Percentiles rank a stretch among this genome's conserved stretches.
These are phyloP conservation scores for Melangyna quadrimaculata DNA, from an alignment of 2,888 invertebrate genomes.

Conservation along the genomic window DNA sequence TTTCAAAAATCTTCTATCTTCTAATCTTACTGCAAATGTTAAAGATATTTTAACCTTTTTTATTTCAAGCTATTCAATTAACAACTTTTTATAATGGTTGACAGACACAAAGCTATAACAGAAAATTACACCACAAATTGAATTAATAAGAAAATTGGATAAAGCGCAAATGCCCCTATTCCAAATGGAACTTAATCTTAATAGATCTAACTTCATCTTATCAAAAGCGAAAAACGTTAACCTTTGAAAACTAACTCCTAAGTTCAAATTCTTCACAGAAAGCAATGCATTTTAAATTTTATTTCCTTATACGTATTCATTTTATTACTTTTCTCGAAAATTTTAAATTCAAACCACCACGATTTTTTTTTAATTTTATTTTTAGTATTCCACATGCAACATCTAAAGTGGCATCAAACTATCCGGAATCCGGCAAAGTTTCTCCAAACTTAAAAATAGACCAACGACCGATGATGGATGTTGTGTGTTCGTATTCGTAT, in stretches of 20 bases:
- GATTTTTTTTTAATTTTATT: conserved; percentile 15
- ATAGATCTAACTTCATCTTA: background rate
- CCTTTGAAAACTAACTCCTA: background rate
- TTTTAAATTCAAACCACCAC: conserved; percentile 33
- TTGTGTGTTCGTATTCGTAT: background rate
- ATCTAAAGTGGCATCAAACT: conserved; percentile 34
- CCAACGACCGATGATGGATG: conserved; percentile 40
- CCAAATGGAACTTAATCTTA: background rate
- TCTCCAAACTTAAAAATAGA: conserved; percentile 68
- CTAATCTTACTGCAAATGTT: too few species aligned
- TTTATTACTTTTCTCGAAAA: conserved; percentile 20
- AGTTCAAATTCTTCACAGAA: background rate
- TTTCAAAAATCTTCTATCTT: too few species aligned
- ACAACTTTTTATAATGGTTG: too few species aligned
- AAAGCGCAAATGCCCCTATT: too few species aligned
- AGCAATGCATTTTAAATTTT: conserved; percentile 11
- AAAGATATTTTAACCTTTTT: too few species aligned
- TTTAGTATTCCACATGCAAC: conserved; percentile 53
- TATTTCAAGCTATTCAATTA: too few species aligned
- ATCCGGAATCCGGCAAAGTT: conserved; percentile 38
- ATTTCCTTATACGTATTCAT: conserved; percentile 20
- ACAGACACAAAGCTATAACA: too few species aligned
- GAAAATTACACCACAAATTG: too few species aligned
- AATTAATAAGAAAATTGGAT: too few species aligned
- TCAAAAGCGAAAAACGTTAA: background rate